These are phyloP conservation scores for Stegostoma tigrinum DNA, from an alignment of 2,113 vertebrate species.

Conservation along the genomic window DNA sequence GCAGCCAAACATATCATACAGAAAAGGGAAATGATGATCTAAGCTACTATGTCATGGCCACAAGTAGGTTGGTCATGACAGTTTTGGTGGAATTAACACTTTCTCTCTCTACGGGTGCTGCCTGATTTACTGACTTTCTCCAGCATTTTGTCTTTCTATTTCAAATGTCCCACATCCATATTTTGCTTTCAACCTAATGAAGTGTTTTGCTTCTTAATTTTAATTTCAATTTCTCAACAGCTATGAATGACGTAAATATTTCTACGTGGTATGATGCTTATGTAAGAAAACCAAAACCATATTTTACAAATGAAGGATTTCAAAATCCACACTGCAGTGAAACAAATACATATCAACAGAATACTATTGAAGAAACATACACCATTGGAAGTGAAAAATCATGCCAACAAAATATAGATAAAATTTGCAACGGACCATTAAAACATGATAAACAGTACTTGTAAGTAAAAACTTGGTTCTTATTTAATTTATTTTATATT, in stretches of 20 bases:
- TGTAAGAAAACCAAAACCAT: slow-evolving; percentile 70
- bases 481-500: neutral
- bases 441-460: slow-evolving; percentile 82
- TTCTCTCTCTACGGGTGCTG: too few species aligned
- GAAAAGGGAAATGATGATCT: neutral
- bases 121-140: too few species aligned
- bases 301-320: slow-evolving; percentile 85
- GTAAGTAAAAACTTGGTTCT: slow-evolving; percentile 59
- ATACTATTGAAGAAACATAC: slow-evolving; percentile 60
- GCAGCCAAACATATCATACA: neutral
- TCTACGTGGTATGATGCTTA: slow-evolving; percentile 87
- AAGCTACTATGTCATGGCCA: neutral
- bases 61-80: too few species aligned
- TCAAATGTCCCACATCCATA: neutral
- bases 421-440: slow-evolving; percentile 87
- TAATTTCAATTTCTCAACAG: slow-evolving; percentile 49
- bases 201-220: neutral
- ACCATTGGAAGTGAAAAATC: slow-evolving; percentile 72
- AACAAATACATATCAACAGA: slow-evolving; percentile 48
- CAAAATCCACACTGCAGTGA: slow-evolving; percentile 68
- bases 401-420: slow-evolving; percentile 67
- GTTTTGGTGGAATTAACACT: too few species aligned
- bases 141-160: too few species aligned
- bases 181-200: neutral
- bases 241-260: slow-evolving; percentile 74